phyloP scores from a whole-genome alignment of 2,888 invertebrate species.

The Acrobasis consociella region DNA sequence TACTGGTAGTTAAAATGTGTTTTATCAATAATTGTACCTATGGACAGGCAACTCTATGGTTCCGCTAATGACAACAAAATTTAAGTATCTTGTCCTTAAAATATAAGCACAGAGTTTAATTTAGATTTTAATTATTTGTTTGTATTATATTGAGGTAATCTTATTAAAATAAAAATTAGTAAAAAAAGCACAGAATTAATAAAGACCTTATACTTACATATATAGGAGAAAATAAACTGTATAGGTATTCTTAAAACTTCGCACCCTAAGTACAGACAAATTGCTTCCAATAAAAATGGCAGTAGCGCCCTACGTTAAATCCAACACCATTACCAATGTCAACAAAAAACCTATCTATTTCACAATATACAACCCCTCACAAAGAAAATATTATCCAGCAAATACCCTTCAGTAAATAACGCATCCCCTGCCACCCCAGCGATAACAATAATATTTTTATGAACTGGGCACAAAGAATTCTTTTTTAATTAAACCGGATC shows the following conservation, averaged over 20 bases:
- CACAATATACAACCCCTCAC: conserved; percentile 39
- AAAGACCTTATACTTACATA: too few relatives aligned
- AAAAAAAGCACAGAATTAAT: too few relatives aligned
- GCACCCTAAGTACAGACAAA: conserved; percentile 15
- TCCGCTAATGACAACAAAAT: too few relatives aligned
- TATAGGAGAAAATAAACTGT: too few relatives aligned
- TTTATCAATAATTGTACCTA: too few relatives aligned
- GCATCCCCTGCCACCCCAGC: conserved; percentile 51
- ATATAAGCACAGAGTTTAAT: too few relatives aligned
- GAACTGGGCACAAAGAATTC: conserved; percentile 59
- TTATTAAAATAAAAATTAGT: too few relatives aligned
- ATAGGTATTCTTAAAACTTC: conserved; percentile 12
- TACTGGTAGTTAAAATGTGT: too few relatives aligned
- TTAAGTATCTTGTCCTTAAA: too few relatives aligned
- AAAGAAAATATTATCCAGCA: conserved; percentile 62
- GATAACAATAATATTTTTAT: conserved; percentile 76
- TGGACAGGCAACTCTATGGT: too few relatives aligned
- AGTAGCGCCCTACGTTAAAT: conserved; percentile 34
- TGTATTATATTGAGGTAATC: too few relatives aligned
- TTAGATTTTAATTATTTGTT: too few relatives aligned
- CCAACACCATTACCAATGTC: conserved; percentile 67
- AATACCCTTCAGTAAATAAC: conserved; percentile 46
- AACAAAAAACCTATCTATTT: conserved; percentile 64
- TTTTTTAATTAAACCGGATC: conserved; percentile 77
- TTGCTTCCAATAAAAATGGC: conserved; percentile 31